Base-by-base conservation (phyloP, 2,113 vertebrate species). In the Choloepus hoffmanni region DNA sequence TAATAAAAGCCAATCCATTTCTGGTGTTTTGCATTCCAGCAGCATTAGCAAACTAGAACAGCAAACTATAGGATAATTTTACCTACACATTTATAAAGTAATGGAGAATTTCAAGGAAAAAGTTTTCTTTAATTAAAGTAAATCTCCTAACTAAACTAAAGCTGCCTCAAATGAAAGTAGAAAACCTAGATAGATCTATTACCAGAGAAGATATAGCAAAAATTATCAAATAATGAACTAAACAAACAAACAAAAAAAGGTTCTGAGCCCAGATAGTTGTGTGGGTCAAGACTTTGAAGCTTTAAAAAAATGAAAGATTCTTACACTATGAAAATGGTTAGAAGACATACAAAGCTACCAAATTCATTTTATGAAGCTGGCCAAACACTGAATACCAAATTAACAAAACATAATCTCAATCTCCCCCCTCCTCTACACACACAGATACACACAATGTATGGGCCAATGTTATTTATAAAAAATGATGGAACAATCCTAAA, bases 21-120 rank as follows among this genome's bases (percentile, higher is more conserved):
- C 36, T 36, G 36, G 36, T 36, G 36, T 36, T 36, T 36, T 36
- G 36, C 36, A 36, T 36, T 36, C 36, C 36, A 36, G 36, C 36
- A 36, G 36, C 36, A 36, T 36, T 36, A 36, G 36, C 36, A 36
- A 36, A 36, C 36, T 36, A 36, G 36, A 36, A 36, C 36, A 36
- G 36, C 24, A 86, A 86, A 68, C 81, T n/a, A 77, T 11, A 90
- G 28, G 33, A 45, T 62, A 58, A 55, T 85, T 79, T 67, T 24
- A 30, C 74, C 53, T 67, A 60, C 16, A 83, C 26, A 55, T 70
- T 85, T 84, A 87, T 2, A 68, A 65, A 76, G 19, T 63, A 16
- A 62, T 48, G 19, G 90, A 88, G 21, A 36, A 24, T 85, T 90
- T 93, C 67, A 84, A 30, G 81, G 45, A 79, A 73, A 50, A 77